Conservation (phyloP, 2,888 invertebrate species). For the Agrotis exclamationis region DNA sequence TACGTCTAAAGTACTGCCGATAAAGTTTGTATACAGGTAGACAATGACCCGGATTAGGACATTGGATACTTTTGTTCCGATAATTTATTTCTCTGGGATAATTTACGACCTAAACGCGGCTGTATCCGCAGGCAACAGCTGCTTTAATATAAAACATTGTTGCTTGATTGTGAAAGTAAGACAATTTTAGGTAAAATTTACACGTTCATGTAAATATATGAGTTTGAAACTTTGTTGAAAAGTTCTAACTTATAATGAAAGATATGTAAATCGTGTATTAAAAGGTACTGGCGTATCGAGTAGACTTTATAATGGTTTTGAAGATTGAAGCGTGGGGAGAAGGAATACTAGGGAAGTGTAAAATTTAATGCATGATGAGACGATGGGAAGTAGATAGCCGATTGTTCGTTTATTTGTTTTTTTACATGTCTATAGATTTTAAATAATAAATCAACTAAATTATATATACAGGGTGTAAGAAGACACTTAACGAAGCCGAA, state of each 20-base stretch:
- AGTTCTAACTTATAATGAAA: conserved; percentile 42
- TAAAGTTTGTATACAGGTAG: no score
- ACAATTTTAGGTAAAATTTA: conserved; percentile 30
- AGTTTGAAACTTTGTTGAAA: conserved; percentile 37
- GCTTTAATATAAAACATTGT: background rate
- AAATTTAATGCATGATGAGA: conserved; percentile 15
- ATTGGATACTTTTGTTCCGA: no score
- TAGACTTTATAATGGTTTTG: conserved; percentile 11
- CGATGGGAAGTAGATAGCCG: background rate
- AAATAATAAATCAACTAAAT: no score
- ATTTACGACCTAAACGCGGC: background rate
- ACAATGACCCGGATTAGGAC: no score
- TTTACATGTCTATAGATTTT: no score
- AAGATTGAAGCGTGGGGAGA: conserved; percentile 8
- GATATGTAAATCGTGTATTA: conserved; percentile 44
- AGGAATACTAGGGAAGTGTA: background rate
- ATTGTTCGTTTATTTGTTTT: background rate
- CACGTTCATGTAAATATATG: conserved; percentile 28
- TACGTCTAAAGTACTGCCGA: no score
- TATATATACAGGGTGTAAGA: no score
- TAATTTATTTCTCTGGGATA: no score
- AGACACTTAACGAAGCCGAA: no score
- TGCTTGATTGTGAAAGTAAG: conserved; percentile 26
- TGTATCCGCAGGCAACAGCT: background rate
- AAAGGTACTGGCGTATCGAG: conserved; percentile 14